Conservation (phyloP, 2,888 invertebrate species). For the Neoitamus cyanurus region DNA sequence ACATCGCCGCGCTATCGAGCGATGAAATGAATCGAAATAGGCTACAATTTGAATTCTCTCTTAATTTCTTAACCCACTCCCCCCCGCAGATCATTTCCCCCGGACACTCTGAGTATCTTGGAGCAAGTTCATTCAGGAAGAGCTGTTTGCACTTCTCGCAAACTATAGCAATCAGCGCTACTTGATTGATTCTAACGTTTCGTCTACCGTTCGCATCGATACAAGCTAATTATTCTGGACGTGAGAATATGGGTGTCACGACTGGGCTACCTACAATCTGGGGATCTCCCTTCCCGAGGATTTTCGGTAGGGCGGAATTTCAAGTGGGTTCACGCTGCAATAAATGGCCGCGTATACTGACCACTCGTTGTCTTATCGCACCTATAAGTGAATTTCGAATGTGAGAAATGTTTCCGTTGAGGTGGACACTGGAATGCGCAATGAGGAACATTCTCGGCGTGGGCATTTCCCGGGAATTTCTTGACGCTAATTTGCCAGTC, state of each 20-base stretch:
- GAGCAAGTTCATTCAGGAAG: constrained; percentile 21
- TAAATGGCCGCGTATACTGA: neutral
- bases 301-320: constrained; percentile 13
- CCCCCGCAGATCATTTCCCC: neutral
- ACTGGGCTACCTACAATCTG: neutral
- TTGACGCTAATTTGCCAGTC: constrained; percentile 24
- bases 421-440: constrained; percentile 20
- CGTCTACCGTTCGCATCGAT: neutral
- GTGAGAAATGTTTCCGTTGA: constrained; percentile 19
- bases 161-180: neutral
- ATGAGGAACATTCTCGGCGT: neutral
- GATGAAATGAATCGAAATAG: neutral
- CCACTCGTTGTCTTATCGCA: neutral
- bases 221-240: neutral
- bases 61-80: neutral
- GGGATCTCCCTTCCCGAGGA: neutral
- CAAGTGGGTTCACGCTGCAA: constrained; percentile 8
- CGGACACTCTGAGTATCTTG: neutral
- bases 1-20: neutral
- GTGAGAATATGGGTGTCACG: constrained; percentile 38
- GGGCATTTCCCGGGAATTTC: constrained; percentile 12
- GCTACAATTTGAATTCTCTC: neutral
- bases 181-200: constrained; percentile 29
- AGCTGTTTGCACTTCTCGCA: constrained; percentile 16
- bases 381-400: neutral